phyloP scores from a whole-genome alignment of 2,888 invertebrate species.

The Scaptomyza parva region DNA sequence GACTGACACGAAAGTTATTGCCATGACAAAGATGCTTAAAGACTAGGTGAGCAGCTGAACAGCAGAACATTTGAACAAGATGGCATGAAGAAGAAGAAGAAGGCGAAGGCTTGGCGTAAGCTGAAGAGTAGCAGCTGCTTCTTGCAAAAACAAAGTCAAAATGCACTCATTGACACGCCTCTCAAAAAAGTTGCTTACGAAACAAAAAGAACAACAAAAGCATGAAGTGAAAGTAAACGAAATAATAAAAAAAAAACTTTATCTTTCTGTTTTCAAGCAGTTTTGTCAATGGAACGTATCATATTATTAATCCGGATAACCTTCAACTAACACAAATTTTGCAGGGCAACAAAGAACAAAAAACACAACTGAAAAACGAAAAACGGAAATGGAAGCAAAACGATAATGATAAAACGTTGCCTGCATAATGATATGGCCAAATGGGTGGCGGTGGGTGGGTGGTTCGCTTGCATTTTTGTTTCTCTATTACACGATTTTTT shows the following conservation, averaged over 20 bases:
- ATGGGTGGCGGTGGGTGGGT: slow-evolving; percentile 16
- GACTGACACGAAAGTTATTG: slow-evolving; percentile 78
- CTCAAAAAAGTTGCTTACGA: too few relatives aligned
- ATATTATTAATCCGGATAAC: too few relatives aligned
- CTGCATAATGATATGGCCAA: slow-evolving; percentile 65
- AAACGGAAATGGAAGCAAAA: slow-evolving; percentile 68
- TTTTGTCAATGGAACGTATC: too few relatives aligned
- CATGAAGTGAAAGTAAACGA: background rate
- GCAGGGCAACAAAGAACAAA: slow-evolving; percentile 15
- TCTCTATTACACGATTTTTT: slow-evolving; percentile 54
- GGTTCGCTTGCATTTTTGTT: slow-evolving; percentile 39
- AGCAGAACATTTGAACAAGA: too few relatives aligned
- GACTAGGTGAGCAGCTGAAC: slow-evolving; percentile 19
- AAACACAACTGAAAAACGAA: background rate
- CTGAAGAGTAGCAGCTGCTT: slow-evolving; percentile 8
- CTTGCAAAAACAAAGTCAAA: slow-evolving; percentile 34
- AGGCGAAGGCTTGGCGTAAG: background rate
- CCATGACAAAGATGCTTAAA: slow-evolving; percentile 67
- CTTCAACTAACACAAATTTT: background rate
- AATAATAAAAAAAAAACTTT: too few relatives aligned
- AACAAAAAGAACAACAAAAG: slow-evolving; percentile 13
- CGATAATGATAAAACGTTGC: slow-evolving; percentile 68
- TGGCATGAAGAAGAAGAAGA: background rate
- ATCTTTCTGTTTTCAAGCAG: too few relatives aligned
- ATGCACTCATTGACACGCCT: slow-evolving; percentile 57